Base-by-base conservation (phyloP, 2,888 invertebrate genomes). In the Terebella lapidaria region DNA sequence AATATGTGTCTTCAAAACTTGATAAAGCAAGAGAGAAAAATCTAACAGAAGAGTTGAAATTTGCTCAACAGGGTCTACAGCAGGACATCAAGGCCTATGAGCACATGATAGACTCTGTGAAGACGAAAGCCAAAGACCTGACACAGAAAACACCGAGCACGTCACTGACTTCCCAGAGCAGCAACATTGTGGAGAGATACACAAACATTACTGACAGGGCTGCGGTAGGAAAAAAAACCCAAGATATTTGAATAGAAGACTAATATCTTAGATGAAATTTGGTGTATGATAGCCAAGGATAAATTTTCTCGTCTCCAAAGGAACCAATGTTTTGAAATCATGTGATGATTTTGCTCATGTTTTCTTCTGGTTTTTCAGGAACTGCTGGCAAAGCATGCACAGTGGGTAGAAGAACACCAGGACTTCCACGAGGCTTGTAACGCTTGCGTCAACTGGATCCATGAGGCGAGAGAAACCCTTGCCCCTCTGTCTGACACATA, bases 71-170 rank as follows among this genome's bases (percentile, higher is more conserved):
- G 67, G 63, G 60, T 24, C 35, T 67, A 28, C 54, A 60, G 30
- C 65, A 67, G 56, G 95, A 96, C 82, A 94, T 95, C 76, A 92
- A 93, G 68, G 92, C 94, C 57, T 93, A 94, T 82, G 94, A 95
- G 80, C 94, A 94, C 56, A 94, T 95, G 91, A 93, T 95, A 72
- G 93, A 94, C 80, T 94, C 94, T 49, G 92, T 94, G 46, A 89
- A 92, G 58, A 90, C 89, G 57, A 95, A 94, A 83, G 94, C 94
- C 65, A 92, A 91, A 71, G 92, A 92, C 82, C 84, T 94, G 70
- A 90, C 90, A 82, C 91, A 92, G 82, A 91, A 90, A 63, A 90
- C 89, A 58, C 93, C 94, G 1, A 67, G 72, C 58, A 74, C 73
- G 59, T 69, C 70, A 56, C 70, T 75, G 4, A 66, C 73, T 2